Evolutionary conservation across 1,140 invertebrate genomes (phyloP), one percentile per base, ranked within the genome.

Genomic region (Aphaenogaster ashmeadi): DNA sequence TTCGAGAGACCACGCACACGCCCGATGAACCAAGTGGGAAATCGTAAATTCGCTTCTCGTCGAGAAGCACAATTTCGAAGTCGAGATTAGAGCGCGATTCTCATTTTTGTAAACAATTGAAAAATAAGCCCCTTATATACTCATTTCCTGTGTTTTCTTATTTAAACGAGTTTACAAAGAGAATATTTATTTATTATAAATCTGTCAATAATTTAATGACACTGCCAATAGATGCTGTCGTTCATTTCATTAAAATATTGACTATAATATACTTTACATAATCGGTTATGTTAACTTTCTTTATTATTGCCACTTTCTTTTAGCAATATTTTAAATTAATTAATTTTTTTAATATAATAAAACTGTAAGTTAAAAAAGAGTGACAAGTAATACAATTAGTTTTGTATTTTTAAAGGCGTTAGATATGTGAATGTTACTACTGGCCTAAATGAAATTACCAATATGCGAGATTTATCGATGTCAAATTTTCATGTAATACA

Each of bases 41-140:
- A 84, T 84, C 80, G 80, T 84, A 75, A 84, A 84, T 84, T 84
- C 69, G 41, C 80, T 44, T 62, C 69, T 84, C 69, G 67, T 75
- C 80, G 80, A 60, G 47, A 71, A 69, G 78, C 78, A 80, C 41
- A 41, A 27, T 83, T 83, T 60, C 80, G 18, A 74, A 74, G 27
- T 74, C 52, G 27, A 27, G 80, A 83, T 83, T 83, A 74, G 38
- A 56, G 8, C 52, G 80, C 18, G 66, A 71, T 47, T 60, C 18
- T 62, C 69, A 47, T 75, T 84, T 74, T 74, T 60, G 41, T 69
- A 74, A 60, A 58, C 54, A 18, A 36, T 54, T 58, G 15, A 83
- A 21, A 44, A 58, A 58, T 47, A 72, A 84, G 69, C 21, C 66
- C 33, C 11, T 44, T 15, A 7, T 18, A 38, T 56, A 7, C 15